Evolutionary conservation across 1,140 invertebrate species (phyloP).

Genomic region (Triops longicaudatus): DNA sequence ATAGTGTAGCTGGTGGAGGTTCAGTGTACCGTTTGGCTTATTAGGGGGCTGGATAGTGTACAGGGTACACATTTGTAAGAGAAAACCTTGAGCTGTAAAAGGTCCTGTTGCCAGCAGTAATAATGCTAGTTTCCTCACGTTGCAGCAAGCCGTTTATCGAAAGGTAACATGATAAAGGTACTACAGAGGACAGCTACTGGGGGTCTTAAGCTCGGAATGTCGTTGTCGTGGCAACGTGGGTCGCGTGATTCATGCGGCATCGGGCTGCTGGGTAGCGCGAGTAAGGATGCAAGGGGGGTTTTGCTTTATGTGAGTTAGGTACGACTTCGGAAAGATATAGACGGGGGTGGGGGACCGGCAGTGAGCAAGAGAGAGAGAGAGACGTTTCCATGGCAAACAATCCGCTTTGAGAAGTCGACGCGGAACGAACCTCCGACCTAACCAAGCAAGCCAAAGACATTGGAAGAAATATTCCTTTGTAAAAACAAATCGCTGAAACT

Average conservation of each 20-base stretch:
- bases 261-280: too few species aligned
- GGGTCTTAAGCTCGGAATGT: neutral
- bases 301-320: neutral
- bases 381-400: constrained; percentile 9
- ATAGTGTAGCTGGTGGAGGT: neutral
- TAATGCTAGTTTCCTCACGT: constrained; percentile 8
- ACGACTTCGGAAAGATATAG: neutral
- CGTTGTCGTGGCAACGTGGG: neutral
- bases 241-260: neutral
- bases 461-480: neutral
- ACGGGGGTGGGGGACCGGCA: neutral
- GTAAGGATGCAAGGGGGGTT: neutral
- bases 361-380: neutral
- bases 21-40: neutral
- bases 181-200: neutral
- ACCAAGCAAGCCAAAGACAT: neutral
- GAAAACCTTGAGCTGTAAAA: neutral
- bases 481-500: neutral
- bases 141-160: neutral
- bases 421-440: neutral
- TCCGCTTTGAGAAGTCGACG: neutral
- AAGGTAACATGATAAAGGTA: constrained; percentile 6
- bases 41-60: neutral
- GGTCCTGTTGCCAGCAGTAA: constrained; percentile 6
- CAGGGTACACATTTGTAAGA: neutral